Evolutionary conservation across 1,140 invertebrate genomes (phyloP).

Genomic region (Cryptotermes secundus): DNA sequence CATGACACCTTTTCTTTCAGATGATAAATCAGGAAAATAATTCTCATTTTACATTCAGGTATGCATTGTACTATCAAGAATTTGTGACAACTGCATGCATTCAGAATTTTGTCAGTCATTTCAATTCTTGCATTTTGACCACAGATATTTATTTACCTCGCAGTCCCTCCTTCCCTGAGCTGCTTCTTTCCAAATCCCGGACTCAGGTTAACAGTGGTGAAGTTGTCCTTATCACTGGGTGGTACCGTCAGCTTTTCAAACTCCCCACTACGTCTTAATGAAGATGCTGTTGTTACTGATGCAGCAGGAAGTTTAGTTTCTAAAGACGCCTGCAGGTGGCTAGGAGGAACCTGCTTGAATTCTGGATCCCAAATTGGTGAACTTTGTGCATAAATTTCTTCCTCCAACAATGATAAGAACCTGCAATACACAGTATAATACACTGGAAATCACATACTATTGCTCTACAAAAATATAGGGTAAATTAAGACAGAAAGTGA

Average conservation of each 20-base stretch:
- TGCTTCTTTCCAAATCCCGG: slow-evolving; percentile 52
- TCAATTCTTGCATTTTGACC: too few relatives aligned
- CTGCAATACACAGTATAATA: slow-evolving; percentile 46
- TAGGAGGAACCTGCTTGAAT: slow-evolving; percentile 72
- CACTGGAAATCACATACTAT: background rate
- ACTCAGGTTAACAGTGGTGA: slow-evolving; percentile 66
- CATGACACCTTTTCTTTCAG: too few relatives aligned
- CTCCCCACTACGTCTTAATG: slow-evolving; percentile 49
- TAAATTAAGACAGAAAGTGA: background rate
- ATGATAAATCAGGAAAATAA: too few relatives aligned
- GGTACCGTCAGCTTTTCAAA: slow-evolving; percentile 64
- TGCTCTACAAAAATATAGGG: background rate
- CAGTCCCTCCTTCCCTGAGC: background rate
- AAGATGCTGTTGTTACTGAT: slow-evolving; percentile 36
- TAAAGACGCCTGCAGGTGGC: slow-evolving; percentile 58
- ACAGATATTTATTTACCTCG: background rate
- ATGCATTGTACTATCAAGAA: too few relatives aligned
- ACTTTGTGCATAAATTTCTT: slow-evolving; percentile 79
- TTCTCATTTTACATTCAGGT: too few relatives aligned
- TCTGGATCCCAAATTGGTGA: slow-evolving; percentile 94
- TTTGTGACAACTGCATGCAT: too few relatives aligned
- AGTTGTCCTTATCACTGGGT: slow-evolving; percentile 63
- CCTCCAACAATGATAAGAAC: slow-evolving; percentile 83
- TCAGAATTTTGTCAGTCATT: too few relatives aligned
- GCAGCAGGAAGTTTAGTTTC: slow-evolving; percentile 39